A percentile compares a stretch with the other conserved stretches of the same genome.
phyloP scores from a whole-genome alignment of 2,113 vertebrate species.

The Cyanoliseus patagonus region DNA sequence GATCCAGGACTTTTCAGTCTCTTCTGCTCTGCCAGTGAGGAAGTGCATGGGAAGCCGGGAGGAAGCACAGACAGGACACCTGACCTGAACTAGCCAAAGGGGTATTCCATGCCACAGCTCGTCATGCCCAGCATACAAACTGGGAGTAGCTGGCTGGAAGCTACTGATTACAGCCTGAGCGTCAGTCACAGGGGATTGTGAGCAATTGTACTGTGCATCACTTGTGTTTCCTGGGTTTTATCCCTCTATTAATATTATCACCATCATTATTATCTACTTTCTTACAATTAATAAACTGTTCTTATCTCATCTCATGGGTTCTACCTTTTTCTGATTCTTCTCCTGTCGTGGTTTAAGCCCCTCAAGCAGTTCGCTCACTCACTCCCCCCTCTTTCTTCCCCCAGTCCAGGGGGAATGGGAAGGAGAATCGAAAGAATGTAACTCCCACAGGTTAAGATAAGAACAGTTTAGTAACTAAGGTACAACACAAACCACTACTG shows the following conservation, averaged over 20 bases:
- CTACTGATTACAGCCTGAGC: neutral
- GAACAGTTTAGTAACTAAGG: no score
- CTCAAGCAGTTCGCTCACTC: no score
- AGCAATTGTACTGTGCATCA: neutral
- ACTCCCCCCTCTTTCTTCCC: no score
- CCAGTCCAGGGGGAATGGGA: no score
- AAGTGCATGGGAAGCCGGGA: neutral
- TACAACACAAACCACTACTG: no score
- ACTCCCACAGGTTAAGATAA: no score
- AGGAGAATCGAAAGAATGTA: no score
- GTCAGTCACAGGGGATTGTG: neutral
- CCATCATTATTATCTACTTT: neutral
- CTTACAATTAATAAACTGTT: neutral
- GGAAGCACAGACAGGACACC: neutral
- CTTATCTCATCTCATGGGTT: neutral
- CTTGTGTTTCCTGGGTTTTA: neutral
- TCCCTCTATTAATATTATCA: neutral
- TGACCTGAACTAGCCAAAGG: neutral
- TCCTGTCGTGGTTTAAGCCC: no score
- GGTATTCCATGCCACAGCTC: neutral
- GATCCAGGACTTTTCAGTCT: neutral
- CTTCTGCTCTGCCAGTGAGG: neutral
- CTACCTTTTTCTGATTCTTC: neutral
- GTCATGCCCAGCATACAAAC: neutral
- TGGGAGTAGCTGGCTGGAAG: neutral